Conservation (phyloP, 2,113 vertebrate species). For the Piliocolobus tephrosceles region DNA sequence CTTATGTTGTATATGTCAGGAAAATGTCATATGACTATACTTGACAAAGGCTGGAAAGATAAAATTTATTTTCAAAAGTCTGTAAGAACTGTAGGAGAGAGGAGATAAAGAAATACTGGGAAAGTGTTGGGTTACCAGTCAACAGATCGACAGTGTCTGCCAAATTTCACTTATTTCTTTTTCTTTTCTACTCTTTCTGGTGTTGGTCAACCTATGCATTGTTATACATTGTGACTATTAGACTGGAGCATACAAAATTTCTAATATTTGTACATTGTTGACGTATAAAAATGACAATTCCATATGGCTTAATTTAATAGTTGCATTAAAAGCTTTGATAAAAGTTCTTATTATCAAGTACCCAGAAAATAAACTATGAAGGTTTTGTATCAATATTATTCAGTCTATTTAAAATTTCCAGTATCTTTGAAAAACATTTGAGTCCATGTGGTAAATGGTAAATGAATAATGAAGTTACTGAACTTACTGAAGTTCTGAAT, state of each 20-base stretch:
- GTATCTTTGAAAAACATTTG: background rate
- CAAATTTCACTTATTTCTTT: background rate
- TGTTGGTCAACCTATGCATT: background rate
- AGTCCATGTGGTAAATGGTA: background rate
- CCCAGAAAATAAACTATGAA: background rate
- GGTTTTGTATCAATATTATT: background rate
- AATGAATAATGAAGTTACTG: background rate
- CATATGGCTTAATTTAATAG: background rate
- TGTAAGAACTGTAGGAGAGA: background rate
- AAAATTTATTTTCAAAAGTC: constrained; percentile 28
- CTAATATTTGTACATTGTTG: background rate
- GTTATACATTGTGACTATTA: background rate
- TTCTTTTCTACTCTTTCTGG: background rate
- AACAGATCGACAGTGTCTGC: background rate
- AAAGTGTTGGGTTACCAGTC: background rate
- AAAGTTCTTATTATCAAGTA: background rate
- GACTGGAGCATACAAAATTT: background rate
- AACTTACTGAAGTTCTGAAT: background rate
- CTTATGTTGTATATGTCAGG: background rate
- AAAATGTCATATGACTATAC: background rate
- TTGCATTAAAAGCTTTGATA: background rate
- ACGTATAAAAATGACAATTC: background rate
- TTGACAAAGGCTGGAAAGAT: background rate
- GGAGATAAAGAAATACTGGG: background rate
- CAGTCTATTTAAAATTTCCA: background rate